Percentiles rank a stretch among this genome's conserved stretches.
phyloP scores from a whole-genome alignment of 2,113 vertebrate genomes.

The Ciconia stormi region DNA sequence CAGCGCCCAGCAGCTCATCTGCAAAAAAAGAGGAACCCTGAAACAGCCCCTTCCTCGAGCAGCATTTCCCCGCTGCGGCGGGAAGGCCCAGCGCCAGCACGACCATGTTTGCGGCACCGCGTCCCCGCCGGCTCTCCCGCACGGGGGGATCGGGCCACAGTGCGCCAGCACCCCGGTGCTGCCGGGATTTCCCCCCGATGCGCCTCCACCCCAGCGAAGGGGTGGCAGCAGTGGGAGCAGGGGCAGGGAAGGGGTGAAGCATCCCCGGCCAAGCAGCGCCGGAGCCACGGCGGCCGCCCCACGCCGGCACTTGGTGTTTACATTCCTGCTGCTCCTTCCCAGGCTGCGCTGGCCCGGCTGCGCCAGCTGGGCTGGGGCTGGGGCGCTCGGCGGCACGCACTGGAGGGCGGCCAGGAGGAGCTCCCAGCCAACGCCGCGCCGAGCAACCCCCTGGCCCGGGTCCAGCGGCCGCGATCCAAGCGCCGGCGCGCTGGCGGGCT shows the following conservation, averaged over 20 bases:
- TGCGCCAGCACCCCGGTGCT: neutral
- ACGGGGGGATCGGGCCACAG: fast-evolving
- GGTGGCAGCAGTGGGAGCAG: neutral
- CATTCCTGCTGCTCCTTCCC: slow-evolving; percentile 56
- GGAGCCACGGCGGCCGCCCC: neutral
- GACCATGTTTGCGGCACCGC: fast-evolving
- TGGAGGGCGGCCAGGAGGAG: slow-evolving; percentile 56
- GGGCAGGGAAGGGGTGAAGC: neutral
- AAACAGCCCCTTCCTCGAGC: neutral
- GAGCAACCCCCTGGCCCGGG: slow-evolving; percentile 36
- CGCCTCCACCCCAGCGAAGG: fast-evolving
- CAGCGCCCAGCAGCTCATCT: fast-evolving
- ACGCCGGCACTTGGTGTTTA: slow-evolving; percentile 3
- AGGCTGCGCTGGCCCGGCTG: neutral
- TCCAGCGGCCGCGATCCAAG: slow-evolving; percentile 57
- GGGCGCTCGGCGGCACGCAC: neutral
- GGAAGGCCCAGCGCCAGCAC: neutral
- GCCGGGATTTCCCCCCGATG: neutral
- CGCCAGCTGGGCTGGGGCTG: neutral
- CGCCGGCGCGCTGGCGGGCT: neutral
- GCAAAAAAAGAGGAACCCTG: neutral
- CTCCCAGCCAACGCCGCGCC: slow-evolving; percentile 8
- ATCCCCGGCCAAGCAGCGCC: neutral
- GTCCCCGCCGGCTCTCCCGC: fast-evolving
- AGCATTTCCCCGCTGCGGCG: neutral